phyloP scores from a whole-genome alignment of 2,888 invertebrate species.

The Calameuta idolon region DNA sequence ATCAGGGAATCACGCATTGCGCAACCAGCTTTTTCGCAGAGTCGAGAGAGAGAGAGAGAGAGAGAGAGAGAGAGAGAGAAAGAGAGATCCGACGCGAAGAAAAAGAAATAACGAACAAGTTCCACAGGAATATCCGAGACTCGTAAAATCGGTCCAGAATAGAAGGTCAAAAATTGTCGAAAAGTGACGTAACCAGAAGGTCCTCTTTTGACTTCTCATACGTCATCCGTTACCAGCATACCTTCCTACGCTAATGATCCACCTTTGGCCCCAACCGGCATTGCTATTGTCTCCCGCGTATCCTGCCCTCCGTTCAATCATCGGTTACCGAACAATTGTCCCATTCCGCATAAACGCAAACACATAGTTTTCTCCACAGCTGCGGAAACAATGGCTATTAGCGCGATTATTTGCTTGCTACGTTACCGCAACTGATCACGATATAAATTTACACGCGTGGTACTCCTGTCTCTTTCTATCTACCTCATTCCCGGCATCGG shows the following conservation, averaged over 20 bases:
- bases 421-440: conserved; percentile 21
- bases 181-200: background rate
- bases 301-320: background rate
- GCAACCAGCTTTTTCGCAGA: background rate
- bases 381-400: background rate
- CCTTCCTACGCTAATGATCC: background rate
- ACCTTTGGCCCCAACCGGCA: background rate
- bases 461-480: background rate
- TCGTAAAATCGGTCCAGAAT: background rate
- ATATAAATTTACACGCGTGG: conserved; percentile 37
- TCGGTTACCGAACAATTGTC: background rate
- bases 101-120: background rate
- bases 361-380: background rate
- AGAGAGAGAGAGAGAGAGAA: too few species aligned
- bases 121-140: background rate
- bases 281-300: background rate
- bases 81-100: background rate
- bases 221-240: background rate
- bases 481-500: background rate
- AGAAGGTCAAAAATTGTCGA: background rate
- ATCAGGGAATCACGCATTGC: conserved; percentile 35
- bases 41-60: background rate
- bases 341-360: background rate
- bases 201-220: background rate
- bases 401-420: background rate